Base-by-base conservation (phyloP, 2,797 vertebrate genomes). In the Pristis pectinata region DNA sequence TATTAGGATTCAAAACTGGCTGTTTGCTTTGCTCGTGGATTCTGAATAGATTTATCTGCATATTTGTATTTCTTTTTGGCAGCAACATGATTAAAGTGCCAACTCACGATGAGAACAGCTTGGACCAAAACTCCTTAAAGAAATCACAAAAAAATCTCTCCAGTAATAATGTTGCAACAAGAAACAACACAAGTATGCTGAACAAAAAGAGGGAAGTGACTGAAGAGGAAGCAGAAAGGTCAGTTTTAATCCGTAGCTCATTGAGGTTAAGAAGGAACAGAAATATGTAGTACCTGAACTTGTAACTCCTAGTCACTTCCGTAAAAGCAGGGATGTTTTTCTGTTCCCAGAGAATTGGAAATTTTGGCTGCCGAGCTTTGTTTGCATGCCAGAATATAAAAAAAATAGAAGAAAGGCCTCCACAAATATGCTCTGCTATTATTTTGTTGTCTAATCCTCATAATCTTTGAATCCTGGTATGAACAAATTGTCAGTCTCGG, bases 141-240 rank as follows among this genome's bases (percentile, higher is more conserved):
- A 99, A 98, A 95, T 98, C 97, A 0, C 98, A 98, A 96, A 99
- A 99, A 97, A 99, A 99, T 94, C 97, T 98, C 24, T 97, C 97
- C 94, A 97, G 98, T n/a, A 98, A 97, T 96, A 97, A 97, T 95
- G 97, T 95, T 6, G 85, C 96, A 87, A 94, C 96, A 93, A 4
- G 0, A 83, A 96, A 95, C 95, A 96, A 96, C 0, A 2, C 95
- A 0, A 94, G 70, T 15, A 94, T 96, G 79, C 95, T 74, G 82
- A 94, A 96, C 0, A 95, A 96, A 56, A 96, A 97, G 95, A 97
- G 95, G 95, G 98, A 99, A 96, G 99, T 98, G 96, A 98, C 98
- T 0, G 98, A 99, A 95, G 98, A 99, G 96, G 99, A 99, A 96
- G 99, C 98, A 0, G 99, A 99, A 96, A 98, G 98, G 99, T 99